Evolutionary conservation across 2,888 invertebrate species (phyloP).

Genomic region (Ochropacha duplaris): DNA sequence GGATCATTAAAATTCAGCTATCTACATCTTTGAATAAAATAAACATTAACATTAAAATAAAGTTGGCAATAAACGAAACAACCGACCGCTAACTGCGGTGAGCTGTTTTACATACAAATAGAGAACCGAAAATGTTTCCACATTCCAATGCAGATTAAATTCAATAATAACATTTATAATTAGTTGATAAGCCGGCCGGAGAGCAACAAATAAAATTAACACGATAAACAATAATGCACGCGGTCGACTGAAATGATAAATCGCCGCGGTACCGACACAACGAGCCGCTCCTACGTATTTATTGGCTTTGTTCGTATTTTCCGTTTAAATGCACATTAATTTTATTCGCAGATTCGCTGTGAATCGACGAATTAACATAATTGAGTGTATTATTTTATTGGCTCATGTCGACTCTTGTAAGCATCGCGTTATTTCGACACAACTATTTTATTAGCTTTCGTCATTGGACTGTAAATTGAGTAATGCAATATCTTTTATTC

Average conservation of each 20-base stretch:
- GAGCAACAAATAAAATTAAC: slow-evolving; percentile 78
- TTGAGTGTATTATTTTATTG: slow-evolving; percentile 69
- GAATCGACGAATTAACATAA: slow-evolving; percentile 78
- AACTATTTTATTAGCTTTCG: neutral
- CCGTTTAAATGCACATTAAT: slow-evolving; percentile 78
- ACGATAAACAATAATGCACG: slow-evolving; percentile 71
- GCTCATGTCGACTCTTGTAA: slow-evolving; percentile 48
- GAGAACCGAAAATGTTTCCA: slow-evolving; percentile 64
- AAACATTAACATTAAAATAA: slow-evolving; percentile 62
- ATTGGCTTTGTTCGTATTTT: slow-evolving; percentile 76
- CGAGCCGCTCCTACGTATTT: slow-evolving; percentile 64
- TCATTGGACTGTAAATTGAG: neutral
- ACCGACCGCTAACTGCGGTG: slow-evolving; percentile 42
- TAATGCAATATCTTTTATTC: neutral
- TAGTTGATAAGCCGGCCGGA: slow-evolving; percentile 66
- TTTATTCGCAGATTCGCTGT: slow-evolving; percentile 76
- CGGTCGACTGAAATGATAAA: slow-evolving; percentile 73
- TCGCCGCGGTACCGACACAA: slow-evolving; percentile 62
- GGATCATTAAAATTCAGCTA: slow-evolving; percentile 51
- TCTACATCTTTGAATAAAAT: slow-evolving; percentile 58
- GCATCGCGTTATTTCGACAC: slow-evolving; percentile 37
- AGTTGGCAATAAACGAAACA: slow-evolving; percentile 54
- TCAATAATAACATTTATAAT: slow-evolving; percentile 71
- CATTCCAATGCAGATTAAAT: slow-evolving; percentile 63
- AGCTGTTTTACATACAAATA: slow-evolving; percentile 56